These are phyloP conservation scores for Noctua janthe DNA, from an alignment of 2,888 invertebrate species.

Conservation along the genomic window DNA sequence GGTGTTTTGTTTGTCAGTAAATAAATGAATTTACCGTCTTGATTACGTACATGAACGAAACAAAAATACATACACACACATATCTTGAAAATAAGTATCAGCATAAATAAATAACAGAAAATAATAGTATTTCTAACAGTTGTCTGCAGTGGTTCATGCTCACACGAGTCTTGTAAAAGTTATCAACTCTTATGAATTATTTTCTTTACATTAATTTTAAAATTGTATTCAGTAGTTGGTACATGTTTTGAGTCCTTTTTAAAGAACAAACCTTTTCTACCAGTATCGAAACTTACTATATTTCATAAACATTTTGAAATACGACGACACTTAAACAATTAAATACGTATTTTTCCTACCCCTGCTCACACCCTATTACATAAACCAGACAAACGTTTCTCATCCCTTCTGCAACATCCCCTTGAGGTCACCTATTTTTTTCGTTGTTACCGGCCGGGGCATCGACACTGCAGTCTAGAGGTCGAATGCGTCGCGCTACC, in stretches of 20 bases:
- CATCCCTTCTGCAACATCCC: slow-evolving; percentile 40
- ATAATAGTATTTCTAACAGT: not conserved
- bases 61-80: not conserved
- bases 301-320: not conserved
- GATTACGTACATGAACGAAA: not conserved
- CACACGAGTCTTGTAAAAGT: not conserved
- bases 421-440: slow-evolving; percentile 58
- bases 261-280: not conserved
- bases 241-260: not conserved
- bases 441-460: slow-evolving; percentile 41
- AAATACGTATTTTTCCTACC: not conserved
- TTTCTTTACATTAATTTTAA: not conserved
- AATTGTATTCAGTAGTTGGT: not conserved
- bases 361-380: slow-evolving; percentile 9
- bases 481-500: slow-evolving; percentile 49
- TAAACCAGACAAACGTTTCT: not conserved
- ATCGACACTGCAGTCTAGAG: slow-evolving; percentile 66
- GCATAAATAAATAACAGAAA: not conserved
- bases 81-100: not conserved
- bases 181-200: not conserved
- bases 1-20: not conserved
- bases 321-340: not conserved
- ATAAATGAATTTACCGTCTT: not conserved
- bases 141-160: not conserved
- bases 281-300: not conserved